phyloP scores from a whole-genome alignment of 2,797 vertebrate genomes.

The Urocyon cinereoargenteus region DNA sequence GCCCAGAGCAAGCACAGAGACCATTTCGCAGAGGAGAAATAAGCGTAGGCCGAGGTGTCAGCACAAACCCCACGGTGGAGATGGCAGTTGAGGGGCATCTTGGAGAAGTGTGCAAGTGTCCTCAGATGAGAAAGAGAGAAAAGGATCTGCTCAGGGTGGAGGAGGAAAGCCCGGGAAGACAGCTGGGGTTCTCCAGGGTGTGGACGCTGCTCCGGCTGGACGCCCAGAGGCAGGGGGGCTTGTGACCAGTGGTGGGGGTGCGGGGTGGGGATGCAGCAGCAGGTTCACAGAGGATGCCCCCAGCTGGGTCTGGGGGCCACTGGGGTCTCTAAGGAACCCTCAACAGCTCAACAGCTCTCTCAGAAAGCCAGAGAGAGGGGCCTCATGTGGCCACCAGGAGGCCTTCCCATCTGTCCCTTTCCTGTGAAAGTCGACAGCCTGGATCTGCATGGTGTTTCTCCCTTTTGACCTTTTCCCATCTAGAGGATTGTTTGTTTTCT shows the following conservation, averaged over 20 bases:
- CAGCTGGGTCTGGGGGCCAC: not conserved
- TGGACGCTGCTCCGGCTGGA: not conserved
- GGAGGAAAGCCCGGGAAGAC: fast-evolving
- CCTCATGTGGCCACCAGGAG: not conserved
- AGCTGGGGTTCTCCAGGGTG: fast-evolving
- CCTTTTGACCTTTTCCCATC: not conserved
- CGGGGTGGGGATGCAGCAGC: no score
- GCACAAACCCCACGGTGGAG: not conserved
- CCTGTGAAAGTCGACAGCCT: not conserved
- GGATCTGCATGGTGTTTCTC: not conserved
- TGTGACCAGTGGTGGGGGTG: no score
- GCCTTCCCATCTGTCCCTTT: constrained; percentile 1
- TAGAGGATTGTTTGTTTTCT: not conserved
- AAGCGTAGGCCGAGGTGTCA: no score
- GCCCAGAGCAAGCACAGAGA: not conserved
- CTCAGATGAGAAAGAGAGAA: not conserved
- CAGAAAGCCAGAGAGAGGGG: not conserved
- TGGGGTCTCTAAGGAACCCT: not conserved
- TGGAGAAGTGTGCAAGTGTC: no score
- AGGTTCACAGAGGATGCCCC: not conserved
- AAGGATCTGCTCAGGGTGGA: fast-evolving
- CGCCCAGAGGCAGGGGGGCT: not conserved
- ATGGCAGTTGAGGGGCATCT: not conserved
- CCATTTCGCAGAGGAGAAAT: not conserved
- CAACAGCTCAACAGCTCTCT: no score